Conservation (phyloP, 37 sponge, comb jelly and placozoan species). For the Sycon ciliatum region DNA sequence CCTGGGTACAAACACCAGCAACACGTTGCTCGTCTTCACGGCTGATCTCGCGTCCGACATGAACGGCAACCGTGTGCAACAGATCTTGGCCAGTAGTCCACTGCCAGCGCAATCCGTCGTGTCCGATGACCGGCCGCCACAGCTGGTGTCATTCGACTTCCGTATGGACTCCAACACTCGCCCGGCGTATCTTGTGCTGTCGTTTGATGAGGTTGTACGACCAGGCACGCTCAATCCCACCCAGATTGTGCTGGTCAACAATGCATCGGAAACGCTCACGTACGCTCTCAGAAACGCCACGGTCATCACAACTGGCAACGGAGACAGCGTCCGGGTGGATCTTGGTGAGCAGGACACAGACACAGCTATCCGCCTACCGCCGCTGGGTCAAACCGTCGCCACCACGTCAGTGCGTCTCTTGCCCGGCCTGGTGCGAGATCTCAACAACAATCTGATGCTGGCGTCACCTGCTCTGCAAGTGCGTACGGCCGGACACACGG, state of each 20-base stretch:
- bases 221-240: background rate
- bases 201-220: background rate
- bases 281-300: background rate
- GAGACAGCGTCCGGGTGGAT: background rate
- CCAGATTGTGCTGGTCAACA: too few species aligned
- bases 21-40: slow-evolving; percentile 55
- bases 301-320: background rate
- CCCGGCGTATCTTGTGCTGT: background rate
- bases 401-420: background rate
- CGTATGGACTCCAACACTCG: slow-evolving; percentile 25
- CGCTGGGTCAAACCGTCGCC: background rate
- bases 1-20: background rate
- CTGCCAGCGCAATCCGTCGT: slow-evolving; percentile 26
- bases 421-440: background rate
- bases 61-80: slow-evolving; percentile 41
- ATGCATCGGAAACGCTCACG: too few species aligned
- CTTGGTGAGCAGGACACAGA: background rate
- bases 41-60: slow-evolving; percentile 63
- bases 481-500: slow-evolving; percentile 37
- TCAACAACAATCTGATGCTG: background rate
- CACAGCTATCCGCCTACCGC: background rate
- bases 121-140: slow-evolving; percentile 57
- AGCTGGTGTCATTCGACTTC: slow-evolving; percentile 52
- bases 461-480: background rate
- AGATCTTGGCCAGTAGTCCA: slow-evolving; percentile 27